Conservation (phyloP, 2,113 vertebrate genomes). For the Morone saxatilis region DNA sequence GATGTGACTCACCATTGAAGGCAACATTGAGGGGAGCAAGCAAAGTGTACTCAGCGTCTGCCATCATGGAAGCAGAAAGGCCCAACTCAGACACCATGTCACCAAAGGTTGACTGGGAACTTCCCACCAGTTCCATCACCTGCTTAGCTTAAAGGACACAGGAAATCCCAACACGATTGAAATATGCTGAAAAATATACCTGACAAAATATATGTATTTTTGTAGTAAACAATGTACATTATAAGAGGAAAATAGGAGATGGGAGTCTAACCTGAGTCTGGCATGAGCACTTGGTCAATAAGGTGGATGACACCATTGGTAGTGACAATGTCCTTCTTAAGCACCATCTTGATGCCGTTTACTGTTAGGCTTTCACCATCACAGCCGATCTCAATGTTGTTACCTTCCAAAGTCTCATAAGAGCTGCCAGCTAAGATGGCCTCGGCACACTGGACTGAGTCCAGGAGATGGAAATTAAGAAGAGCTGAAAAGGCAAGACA, state of each 20-base stretch:
- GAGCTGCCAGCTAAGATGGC: conserved; percentile 91
- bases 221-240: not conserved
- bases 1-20: conserved; percentile 89
- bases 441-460: conserved; percentile 95
- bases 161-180: conserved; percentile 12
- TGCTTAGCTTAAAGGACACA: conserved; percentile 90
- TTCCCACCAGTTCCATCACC: conserved; percentile 91
- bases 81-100: conserved; percentile 92
- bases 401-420: conserved; percentile 94
- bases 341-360: conserved; percentile 95
- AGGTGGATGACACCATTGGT: conserved; percentile 96
- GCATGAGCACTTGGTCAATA: conserved; percentile 93
- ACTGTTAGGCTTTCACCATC: conserved; percentile 95
- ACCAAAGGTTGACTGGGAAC: conserved; percentile 89
- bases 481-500: conserved; percentile 85
- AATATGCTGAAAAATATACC: conserved; percentile 13
- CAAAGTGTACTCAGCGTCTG: conserved; percentile 91
- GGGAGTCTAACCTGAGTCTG: conserved; percentile 91
- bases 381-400: conserved; percentile 92
- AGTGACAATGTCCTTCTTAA: conserved; percentile 95
- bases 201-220: not conserved
- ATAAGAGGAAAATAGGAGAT: not conserved
- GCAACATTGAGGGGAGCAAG: conserved; percentile 91
- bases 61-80: conserved; percentile 85
- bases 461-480: conserved; percentile 92